Evolutionary conservation across 2,113 vertebrate species (phyloP).

Genomic region (Rhinolophus sinicus): DNA sequence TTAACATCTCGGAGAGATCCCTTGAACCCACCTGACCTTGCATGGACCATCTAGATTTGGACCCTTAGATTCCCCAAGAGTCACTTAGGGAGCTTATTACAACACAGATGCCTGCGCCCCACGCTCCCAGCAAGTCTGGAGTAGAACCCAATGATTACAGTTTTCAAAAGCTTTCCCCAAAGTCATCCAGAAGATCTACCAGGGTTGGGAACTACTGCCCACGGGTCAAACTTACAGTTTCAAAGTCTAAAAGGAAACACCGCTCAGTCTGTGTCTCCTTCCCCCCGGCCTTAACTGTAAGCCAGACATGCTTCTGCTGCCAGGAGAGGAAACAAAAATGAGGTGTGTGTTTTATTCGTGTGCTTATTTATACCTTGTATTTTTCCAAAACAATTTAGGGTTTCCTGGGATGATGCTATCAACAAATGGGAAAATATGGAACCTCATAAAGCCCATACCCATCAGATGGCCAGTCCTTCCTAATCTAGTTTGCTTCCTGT

Average conservation of each 20-base stretch:
- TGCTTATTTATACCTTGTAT: background rate
- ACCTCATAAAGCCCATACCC: background rate
- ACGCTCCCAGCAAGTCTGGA: background rate
- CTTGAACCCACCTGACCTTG: background rate
- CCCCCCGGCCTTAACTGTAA: background rate
- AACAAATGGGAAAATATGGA: background rate
- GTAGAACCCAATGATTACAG: background rate
- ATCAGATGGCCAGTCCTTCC: background rate
- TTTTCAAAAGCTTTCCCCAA: slow-evolving; percentile 6
- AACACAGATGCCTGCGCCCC: background rate
- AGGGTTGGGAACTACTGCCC: background rate
- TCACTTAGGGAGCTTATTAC: background rate
- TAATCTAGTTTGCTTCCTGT: background rate
- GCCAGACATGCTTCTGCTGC: background rate
- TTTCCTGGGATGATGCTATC: background rate
- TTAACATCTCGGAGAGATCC: background rate
- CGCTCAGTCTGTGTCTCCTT: background rate
- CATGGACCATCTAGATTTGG: background rate
- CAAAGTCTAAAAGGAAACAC: background rate
- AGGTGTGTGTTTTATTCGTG: background rate
- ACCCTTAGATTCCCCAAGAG: background rate
- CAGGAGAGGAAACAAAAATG: background rate
- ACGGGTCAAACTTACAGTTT: background rate
- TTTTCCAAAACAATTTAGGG: background rate
- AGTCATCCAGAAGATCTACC: background rate